These are phyloP conservation scores for Enteromius afrohamiltoni DNA, from an alignment of 2,797 vertebrate genomes.

Conservation along the genomic window DNA sequence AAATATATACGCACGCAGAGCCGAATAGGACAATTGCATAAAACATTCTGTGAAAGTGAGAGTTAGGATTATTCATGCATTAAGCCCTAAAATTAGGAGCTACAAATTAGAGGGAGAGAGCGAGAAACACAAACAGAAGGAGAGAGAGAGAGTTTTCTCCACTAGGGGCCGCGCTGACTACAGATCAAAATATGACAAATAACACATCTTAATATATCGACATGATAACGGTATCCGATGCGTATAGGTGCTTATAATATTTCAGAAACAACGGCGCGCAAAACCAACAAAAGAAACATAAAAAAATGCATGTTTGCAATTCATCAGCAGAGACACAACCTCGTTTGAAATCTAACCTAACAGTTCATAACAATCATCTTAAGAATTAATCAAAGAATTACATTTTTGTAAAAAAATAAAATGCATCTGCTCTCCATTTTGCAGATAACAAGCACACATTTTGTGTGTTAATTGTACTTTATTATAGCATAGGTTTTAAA, in stretches of 20 bases:
- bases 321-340: neutral
- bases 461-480: neutral
- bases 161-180: conserved; percentile 77
- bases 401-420: neutral
- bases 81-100: conserved; percentile 1
- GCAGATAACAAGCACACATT: neutral
- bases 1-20: neutral
- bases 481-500: neutral
- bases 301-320: rapidly evolving
- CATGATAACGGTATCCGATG: conserved; percentile 5
- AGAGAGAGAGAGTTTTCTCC: conserved; percentile 62
- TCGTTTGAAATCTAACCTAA: neutral
- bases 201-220: conserved; percentile 2
- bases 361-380: neutral
- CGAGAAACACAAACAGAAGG: conserved; percentile 1
- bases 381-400: neutral
- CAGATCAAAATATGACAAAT: conserved; percentile 40
- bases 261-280: neutral
- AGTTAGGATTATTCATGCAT: neutral
- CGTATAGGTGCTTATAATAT: neutral
- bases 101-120: conserved; percentile 28
- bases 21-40: conserved; percentile 25
- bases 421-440: neutral
- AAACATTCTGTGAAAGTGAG: neutral
- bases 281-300: neutral